phyloP scores from a whole-genome alignment of 2,113 vertebrate genomes.

The Gallinago paraguaiae region DNA sequence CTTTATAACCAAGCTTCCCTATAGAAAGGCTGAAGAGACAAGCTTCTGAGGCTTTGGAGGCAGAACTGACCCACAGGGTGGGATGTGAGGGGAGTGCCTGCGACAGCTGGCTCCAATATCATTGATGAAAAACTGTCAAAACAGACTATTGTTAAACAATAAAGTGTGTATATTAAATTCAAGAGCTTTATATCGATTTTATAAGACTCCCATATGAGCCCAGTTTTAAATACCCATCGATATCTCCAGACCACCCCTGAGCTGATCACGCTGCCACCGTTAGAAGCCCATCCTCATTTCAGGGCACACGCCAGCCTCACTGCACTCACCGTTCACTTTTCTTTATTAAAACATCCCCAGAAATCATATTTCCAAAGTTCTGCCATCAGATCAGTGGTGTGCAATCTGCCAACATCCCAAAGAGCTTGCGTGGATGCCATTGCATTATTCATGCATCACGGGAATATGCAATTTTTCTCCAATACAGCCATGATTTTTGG shows the following conservation, averaged over 20 bases:
- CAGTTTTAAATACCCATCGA: background rate
- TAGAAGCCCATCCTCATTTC: background rate
- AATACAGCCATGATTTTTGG: background rate
- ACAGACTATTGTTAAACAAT: background rate
- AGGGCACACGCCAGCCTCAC: background rate
- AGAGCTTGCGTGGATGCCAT: background rate
- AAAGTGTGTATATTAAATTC: rapidly evolving
- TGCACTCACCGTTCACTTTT: rapidly evolving
- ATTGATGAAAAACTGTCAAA: background rate
- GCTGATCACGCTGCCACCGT: rapidly evolving
- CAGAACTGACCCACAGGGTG: background rate
- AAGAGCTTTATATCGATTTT: background rate
- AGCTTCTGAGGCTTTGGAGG: background rate
- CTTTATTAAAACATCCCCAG: background rate
- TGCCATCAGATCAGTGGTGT: background rate
- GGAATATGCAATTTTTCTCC: background rate
- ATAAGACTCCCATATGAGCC: background rate
- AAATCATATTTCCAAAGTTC: background rate
- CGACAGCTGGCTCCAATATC: rapidly evolving
- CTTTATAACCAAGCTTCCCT: background rate
- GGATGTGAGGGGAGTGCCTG: background rate
- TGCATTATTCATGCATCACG: background rate
- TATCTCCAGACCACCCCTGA: background rate
- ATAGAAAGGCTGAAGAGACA: background rate
- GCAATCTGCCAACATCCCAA: background rate